Base-by-base conservation (phyloP, 2,888 invertebrate genomes). In the Protonemura montana region DNA sequence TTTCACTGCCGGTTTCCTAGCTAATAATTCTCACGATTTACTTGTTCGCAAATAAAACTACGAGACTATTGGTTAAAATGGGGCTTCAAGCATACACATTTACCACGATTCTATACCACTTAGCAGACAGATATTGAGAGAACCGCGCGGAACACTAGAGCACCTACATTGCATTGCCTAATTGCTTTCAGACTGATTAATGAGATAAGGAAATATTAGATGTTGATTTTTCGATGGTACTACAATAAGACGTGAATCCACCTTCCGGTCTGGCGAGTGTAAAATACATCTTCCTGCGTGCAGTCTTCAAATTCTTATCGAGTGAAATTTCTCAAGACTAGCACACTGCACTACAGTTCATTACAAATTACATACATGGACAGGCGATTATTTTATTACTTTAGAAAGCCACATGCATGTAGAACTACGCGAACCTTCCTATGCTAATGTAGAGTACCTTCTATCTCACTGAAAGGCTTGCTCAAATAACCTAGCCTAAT, bases 291-390 rank as follows among this genome's bases (percentile, higher is more conserved):
- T 59, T 21, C 59, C n/a, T n/a, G n/a, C 59, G 59, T 59, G 59
- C 59, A 59, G 16, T 59, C 59, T 59, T 59, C 59, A 59, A 59
- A 59, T 13, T 59, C 21, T 10, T 59, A 59, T 21, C 59, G 21
- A 10, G 59, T 59, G 59, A 59, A 59, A 59, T 59, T 59, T 78
- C 78, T n/a, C 26, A 78, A 27, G 27, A 78, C n/a, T 35, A 78
- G 1, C 81, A 81, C 30, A 30, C 76, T 21, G n/a, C 6, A 28
- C 26, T 6, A 10, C 29, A 0, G 30, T n/a, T 81, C 81, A 30
- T 81, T 30, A 81, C 81, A 30, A 30, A 81, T 81, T 81, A 81
- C 81, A 29, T 30, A 81, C 81, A 81, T 81, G 81, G 28, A 81
- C 80, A 27, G 28, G 21, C 29, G n/a, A 81, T 28, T 35, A 35